Percentiles rank a stretch among this genome's conserved stretches.
Evolutionary conservation across 1,140 invertebrate species (phyloP).

Genomic region (Apis florea): DNA sequence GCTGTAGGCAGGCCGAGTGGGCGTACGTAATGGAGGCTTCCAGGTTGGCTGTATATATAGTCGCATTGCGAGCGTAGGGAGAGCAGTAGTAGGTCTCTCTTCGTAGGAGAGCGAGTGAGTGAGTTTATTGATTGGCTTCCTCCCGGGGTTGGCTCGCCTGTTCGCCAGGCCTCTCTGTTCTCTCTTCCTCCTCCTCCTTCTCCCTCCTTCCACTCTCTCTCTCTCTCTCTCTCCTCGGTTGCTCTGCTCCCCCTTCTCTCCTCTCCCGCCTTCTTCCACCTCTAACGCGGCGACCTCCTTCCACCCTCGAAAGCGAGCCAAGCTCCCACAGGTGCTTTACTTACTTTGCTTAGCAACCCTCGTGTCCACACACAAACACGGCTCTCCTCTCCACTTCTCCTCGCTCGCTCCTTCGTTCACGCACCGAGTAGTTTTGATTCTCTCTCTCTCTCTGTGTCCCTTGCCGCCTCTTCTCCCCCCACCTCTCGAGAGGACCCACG

Average conservation of each 20-base stretch:
- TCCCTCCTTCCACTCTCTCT: slow-evolving; percentile 23
- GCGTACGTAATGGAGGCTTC: slow-evolving; percentile 80
- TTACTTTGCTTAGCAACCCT: slow-evolving; percentile 74
- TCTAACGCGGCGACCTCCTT: slow-evolving; percentile 54
- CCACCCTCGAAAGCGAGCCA: slow-evolving; percentile 58
- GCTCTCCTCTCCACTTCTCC: background rate
- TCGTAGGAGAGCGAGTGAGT: slow-evolving; percentile 72
- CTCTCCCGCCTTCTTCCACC: slow-evolving; percentile 24
- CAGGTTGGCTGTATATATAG: slow-evolving; percentile 65
- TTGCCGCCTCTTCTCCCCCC: background rate
- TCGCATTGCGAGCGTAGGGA: slow-evolving; percentile 64
- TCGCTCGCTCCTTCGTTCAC: background rate
- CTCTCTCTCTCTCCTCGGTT: slow-evolving; percentile 23
- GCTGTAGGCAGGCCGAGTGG: slow-evolving; percentile 78
- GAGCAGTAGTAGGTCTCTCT: slow-evolving; percentile 72
- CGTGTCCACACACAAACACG: slow-evolving; percentile 47
- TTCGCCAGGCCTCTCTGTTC: slow-evolving; percentile 67
- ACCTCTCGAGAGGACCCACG: background rate
- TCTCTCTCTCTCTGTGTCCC: slow-evolving; percentile 7
- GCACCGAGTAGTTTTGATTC: slow-evolving; percentile 23
- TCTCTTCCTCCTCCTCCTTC: slow-evolving; percentile 55
- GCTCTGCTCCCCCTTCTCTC: slow-evolving; percentile 24
- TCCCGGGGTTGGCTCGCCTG: slow-evolving; percentile 72
- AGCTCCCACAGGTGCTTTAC: slow-evolving; percentile 76
- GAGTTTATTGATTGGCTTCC: slow-evolving; percentile 81